These are phyloP conservation scores for Pteropus rufus DNA, from an alignment of 2,797 vertebrate genomes.

Conservation along the genomic window DNA sequence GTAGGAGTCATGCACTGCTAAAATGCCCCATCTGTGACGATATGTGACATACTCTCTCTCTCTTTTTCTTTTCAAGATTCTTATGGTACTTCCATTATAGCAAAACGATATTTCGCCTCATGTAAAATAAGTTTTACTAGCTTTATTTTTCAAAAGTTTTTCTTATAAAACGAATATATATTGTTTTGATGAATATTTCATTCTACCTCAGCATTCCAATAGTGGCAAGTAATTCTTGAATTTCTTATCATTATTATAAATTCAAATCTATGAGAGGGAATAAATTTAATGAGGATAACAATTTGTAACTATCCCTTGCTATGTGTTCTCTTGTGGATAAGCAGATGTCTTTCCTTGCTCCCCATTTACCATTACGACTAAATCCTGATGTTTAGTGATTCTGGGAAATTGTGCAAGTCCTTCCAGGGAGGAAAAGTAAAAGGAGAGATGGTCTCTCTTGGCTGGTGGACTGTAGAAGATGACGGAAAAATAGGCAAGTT, in stretches of 20 bases:
- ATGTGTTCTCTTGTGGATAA: background rate
- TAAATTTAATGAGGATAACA: background rate
- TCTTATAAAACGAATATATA: background rate
- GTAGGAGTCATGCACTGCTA: background rate
- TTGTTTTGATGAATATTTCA: background rate
- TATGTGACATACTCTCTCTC: background rate
- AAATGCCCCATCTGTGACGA: background rate
- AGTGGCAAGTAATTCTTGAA: background rate
- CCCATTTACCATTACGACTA: background rate
- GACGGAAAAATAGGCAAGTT: background rate
- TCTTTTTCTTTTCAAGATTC: background rate
- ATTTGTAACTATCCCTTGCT: background rate
- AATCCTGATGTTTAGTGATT: background rate
- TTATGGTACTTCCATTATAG: background rate
- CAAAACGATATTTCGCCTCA: background rate
- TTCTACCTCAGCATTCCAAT: background rate
- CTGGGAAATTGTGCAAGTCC: background rate
- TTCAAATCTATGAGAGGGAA: background rate
- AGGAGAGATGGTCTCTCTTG: background rate
- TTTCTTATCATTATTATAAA: background rate
- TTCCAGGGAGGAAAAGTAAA: background rate
- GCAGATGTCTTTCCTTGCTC: background rate
- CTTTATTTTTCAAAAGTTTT: background rate
- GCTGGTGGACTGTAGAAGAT: background rate
- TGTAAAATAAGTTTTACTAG: slow-evolving; percentile 20